Conservation (phyloP, 2,888 invertebrate genomes). For the Phengaris alcon region DNA sequence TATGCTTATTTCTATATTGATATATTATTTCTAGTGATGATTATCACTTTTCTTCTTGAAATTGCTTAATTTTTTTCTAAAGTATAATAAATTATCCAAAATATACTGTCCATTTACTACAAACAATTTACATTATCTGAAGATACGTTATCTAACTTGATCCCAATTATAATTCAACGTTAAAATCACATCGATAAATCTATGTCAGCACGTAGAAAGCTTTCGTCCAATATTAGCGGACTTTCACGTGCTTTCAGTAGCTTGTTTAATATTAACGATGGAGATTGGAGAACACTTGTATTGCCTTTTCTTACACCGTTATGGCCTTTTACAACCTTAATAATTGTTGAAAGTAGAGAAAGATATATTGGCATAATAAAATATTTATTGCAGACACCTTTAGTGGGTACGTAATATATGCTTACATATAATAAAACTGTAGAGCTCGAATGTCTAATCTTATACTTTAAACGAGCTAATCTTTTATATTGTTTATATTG, state of each 20-base stretch:
- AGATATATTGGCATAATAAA: background rate
- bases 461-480: too few relatives aligned
- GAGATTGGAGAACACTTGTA: background rate
- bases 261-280: constrained; percentile 13
- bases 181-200: constrained; percentile 11
- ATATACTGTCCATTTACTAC: too few relatives aligned
- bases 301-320: constrained; percentile 6
- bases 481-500: too few relatives aligned
- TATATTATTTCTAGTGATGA: too few relatives aligned
- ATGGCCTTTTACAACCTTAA: background rate
- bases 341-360: background rate
- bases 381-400: background rate
- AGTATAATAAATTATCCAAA: too few relatives aligned
- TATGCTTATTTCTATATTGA: too few relatives aligned
- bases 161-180: background rate
- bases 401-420: background rate
- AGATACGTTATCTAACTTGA: too few relatives aligned
- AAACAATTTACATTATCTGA: too few relatives aligned
- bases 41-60: too few relatives aligned
- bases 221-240: constrained; percentile 16
- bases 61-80: too few relatives aligned
- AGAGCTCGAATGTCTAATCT: too few relatives aligned
- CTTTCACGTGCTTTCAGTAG: constrained; percentile 21
- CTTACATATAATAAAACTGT: too few relatives aligned
- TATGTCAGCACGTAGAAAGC: constrained; percentile 19